Evolutionary conservation across 2,888 invertebrate species (phyloP).

Genomic region (Pterobdella sp.): DNA sequence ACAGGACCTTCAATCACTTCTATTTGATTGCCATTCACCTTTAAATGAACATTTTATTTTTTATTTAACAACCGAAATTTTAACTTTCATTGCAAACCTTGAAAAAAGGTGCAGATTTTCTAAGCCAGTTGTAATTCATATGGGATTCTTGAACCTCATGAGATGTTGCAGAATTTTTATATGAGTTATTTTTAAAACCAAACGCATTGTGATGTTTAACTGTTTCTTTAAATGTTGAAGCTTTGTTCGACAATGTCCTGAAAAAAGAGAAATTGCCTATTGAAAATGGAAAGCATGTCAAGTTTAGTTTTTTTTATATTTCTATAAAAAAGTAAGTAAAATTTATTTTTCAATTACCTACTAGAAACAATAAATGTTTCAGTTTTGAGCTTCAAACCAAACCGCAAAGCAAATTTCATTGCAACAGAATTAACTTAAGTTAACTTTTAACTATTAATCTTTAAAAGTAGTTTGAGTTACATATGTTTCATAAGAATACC

Average conservation of each 20-base stretch:
- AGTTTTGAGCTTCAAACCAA: background rate
- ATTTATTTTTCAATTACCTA: slow-evolving; percentile 4
- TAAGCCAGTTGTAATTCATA: slow-evolving; percentile 29
- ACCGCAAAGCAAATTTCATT: background rate
- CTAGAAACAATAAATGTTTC: background rate
- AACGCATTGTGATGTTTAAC: background rate
- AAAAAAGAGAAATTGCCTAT: too few species aligned
- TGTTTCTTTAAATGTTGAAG: background rate
- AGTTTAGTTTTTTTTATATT: background rate
- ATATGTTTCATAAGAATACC: too few species aligned
- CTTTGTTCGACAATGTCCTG: background rate
- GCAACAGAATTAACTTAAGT: too few species aligned
- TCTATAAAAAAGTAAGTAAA: too few species aligned
- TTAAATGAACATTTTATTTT: background rate
- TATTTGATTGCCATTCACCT: slow-evolving; percentile 43
- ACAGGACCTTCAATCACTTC: slow-evolving; percentile 45
- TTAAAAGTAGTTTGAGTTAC: too few species aligned
- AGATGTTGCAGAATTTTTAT: background rate
- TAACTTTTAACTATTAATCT: background rate
- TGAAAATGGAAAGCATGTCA: too few species aligned
- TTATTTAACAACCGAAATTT: too few species aligned
- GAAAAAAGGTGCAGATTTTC: slow-evolving; percentile 37
- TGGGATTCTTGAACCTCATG: background rate
- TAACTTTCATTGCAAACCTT: slow-evolving; percentile 28
- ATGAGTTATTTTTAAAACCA: background rate